Percentiles rank a stretch among this genome's conserved stretches.
Evolutionary conservation across 1,140 invertebrate genomes (phyloP).

Genomic region (Papilio machaon): DNA sequence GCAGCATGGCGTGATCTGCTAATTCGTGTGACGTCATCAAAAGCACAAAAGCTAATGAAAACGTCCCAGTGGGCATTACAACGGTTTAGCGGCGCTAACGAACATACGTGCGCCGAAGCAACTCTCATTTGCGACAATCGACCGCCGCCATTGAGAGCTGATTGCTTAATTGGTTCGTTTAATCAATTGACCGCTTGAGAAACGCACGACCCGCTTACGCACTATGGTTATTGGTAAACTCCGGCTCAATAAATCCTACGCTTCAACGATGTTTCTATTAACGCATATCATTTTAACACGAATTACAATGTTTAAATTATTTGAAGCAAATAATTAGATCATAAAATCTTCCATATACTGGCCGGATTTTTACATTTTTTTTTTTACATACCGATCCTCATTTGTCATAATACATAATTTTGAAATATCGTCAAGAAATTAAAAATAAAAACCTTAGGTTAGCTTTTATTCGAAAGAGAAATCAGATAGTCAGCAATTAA

Average conservation of each 20-base stretch:
- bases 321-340: background rate
- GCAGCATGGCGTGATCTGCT: background rate
- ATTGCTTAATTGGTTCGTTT: slow-evolving; percentile 81
- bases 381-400: too few relatives aligned
- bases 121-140: slow-evolving; percentile 76
- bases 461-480: too few relatives aligned
- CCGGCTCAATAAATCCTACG: slow-evolving; percentile 68
- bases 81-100: slow-evolving; percentile 40
- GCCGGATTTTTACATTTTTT: too few relatives aligned
- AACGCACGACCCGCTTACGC: slow-evolving; percentile 62
- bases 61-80: background rate
- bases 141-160: slow-evolving; percentile 69
- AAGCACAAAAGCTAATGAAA: slow-evolving; percentile 34
- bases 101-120: slow-evolving; percentile 58
- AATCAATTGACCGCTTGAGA: slow-evolving; percentile 79
- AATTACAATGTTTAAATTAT: slow-evolving; percentile 42
- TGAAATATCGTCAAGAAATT: too few relatives aligned
- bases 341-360: too few relatives aligned
- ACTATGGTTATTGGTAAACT: slow-evolving; percentile 58
- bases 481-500: too few relatives aligned
- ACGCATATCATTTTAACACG: slow-evolving; percentile 24
- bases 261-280: slow-evolving; percentile 65
- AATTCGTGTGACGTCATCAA: slow-evolving; percentile 8
- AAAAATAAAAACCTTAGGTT: too few relatives aligned
- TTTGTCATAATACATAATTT: too few relatives aligned